phyloP scores from a whole-genome alignment of 2,797 vertebrate genomes.

The Eurystomus glaucurus region DNA sequence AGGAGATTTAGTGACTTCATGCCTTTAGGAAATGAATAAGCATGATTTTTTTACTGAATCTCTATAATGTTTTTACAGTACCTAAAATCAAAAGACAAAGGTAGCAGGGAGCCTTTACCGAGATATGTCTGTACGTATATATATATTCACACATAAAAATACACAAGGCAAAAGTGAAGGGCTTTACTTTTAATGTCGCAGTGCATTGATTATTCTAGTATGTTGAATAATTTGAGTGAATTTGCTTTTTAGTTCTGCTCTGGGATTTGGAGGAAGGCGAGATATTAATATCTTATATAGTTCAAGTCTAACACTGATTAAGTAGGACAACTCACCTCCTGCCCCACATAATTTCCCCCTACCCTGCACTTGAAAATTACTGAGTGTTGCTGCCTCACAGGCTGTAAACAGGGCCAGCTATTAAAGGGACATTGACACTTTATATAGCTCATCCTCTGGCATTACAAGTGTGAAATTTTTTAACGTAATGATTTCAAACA shows the following conservation, averaged over 20 bases:
- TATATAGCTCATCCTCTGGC: background rate
- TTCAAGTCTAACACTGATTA: background rate
- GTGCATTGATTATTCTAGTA: background rate
- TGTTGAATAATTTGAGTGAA: background rate
- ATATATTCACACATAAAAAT: background rate
- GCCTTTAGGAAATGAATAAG: background rate
- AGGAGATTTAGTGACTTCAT: background rate
- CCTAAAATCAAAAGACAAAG: background rate
- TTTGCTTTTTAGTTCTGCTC: background rate
- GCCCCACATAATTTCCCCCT: background rate
- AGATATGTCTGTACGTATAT: background rate
- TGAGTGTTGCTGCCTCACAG: background rate
- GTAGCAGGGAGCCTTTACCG: background rate
- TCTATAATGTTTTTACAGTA: background rate
- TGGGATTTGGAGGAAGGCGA: background rate
- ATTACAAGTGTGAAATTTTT: background rate
- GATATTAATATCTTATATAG: conserved; percentile 23
- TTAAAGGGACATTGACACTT: background rate
- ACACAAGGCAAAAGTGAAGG: background rate
- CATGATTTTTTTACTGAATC: background rate
- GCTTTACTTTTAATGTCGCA: background rate
- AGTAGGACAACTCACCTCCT: background rate
- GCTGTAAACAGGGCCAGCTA: background rate
- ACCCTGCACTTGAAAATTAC: background rate
- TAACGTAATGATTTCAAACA: background rate